Base-by-base conservation (phyloP, 2,797 vertebrate species). In the Poecilia picta region DNA sequence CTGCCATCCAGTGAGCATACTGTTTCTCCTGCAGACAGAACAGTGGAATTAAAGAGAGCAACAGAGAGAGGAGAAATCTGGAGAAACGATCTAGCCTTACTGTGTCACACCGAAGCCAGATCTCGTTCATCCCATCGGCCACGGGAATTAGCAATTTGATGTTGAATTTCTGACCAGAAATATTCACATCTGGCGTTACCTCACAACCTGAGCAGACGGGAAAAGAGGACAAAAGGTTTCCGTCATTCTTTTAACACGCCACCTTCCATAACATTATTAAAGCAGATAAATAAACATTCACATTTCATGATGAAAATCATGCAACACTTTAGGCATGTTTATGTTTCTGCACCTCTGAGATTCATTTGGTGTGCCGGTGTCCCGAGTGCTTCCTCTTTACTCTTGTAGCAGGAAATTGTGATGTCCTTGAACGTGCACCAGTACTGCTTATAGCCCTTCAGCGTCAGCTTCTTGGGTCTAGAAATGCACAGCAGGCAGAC, bases 361-460 rank as follows among this genome's bases (percentile, higher is more conserved):
- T 99, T 99, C 98, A 99, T 99, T 94, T 99, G 98, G 87, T 97
- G 97, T 74, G 97, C 96, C 13, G 98, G 98, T 45, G 97, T 98
- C 74, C 98, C 97, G 1, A 97, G 97, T 73, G 98, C 94, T 94
- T 99, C 98, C 89, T 99, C 98, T 94, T 97, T 97, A 92, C 97
- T 99, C 93, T 99, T 99, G 81, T 98, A 99, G 94, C 98, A 99
- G 89, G 97, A 99, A 94, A 99, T 98, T 25, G 98, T 99, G 80
- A 99, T 99, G 85, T 99, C 98, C 96, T 99, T 99, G 95, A 99
- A 99, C 18, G 98, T 99, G 94, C 98, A 99, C 98, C 98, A 99
- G 76, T 98, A 99, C 57, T 97, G 98, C 92, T 99, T 99, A 85
- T 99, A 99, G 87, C 98, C 98, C 93, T 99, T 99, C 81, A 99